A percentile compares a stretch with the other conserved stretches of the same genome.
These are phyloP conservation scores for Amphiprion percula DNA, from an alignment of 2,113 vertebrate species.

Conservation along the genomic window DNA sequence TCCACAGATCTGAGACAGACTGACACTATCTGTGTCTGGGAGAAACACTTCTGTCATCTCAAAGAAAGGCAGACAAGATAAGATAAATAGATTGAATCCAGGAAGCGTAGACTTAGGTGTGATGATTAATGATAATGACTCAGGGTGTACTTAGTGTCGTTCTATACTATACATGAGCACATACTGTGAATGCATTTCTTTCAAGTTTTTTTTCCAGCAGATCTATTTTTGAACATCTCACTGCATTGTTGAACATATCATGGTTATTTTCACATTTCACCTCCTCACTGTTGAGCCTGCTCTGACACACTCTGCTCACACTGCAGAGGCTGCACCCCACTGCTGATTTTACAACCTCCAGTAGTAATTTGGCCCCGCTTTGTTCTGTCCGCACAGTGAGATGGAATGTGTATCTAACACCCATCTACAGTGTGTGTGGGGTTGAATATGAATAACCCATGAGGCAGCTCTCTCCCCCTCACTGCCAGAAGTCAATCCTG, in stretches of 20 bases:
- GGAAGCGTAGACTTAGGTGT: no score
- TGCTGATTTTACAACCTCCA: conserved; percentile 40
- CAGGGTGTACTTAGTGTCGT: neutral
- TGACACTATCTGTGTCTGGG: no score
- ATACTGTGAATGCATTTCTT: neutral
- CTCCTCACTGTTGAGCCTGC: neutral
- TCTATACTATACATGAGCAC: neutral
- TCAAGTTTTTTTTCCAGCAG: neutral
- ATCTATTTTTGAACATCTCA: neutral
- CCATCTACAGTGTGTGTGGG: conserved; percentile 41
- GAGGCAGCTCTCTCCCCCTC: conserved; percentile 46
- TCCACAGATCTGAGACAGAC: no score
- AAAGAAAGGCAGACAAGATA: no score
- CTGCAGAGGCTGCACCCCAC: neutral
- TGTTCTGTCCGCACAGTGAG: conserved; percentile 46
- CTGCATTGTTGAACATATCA: neutral
- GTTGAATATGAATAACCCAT: conserved; percentile 78
- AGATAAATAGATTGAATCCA: no score
- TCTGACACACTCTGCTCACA: neutral
- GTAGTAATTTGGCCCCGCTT: conserved; percentile 47
- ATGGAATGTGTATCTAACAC: conserved; percentile 63
- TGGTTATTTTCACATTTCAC: conserved; percentile 8
- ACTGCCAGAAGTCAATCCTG: conserved; percentile 73
- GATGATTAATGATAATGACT: no score
- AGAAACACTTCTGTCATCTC: no score